Evolutionary conservation across 2,888 invertebrate species (phyloP).

Genomic region (Bimastos eiseni): DNA sequence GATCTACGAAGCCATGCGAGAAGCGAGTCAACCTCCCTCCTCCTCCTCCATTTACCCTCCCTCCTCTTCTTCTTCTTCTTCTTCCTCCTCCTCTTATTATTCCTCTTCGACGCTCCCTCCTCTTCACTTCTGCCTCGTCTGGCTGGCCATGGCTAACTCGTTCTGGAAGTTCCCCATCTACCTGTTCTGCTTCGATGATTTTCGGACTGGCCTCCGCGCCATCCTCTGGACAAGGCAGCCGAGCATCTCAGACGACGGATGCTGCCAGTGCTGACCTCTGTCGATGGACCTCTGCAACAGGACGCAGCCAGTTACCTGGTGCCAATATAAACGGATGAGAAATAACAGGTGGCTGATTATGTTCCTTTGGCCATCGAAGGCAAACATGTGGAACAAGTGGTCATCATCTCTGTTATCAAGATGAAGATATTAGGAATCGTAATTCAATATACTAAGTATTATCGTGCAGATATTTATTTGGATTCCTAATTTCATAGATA

Average conservation of each 20-base stretch:
- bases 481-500: not conserved
- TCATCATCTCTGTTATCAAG: not conserved
- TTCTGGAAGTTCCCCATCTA: conserved; percentile 93
- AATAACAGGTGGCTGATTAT: not conserved
- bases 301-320: not conserved
- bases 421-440: not conserved
- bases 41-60: conserved; percentile 61
- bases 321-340: not conserved
- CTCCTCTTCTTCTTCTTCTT: conserved; percentile 64
- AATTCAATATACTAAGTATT: not conserved
- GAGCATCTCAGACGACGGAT: not conserved
- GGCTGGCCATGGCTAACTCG: conserved; percentile 91
- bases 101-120: not conserved
- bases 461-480: too few species aligned
- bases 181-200: conserved; percentile 65
- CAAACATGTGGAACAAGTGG: not conserved
- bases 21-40: conserved; percentile 65
- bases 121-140: conserved; percentile 83
- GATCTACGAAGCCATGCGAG: conserved; percentile 70
- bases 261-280: not conserved
- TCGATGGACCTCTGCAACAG: too few species aligned
- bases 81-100: not conserved
- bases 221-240: not conserved
- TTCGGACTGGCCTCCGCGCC: not conserved
- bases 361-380: not conserved